Evolutionary conservation across 2,797 vertebrate species (phyloP).

Genomic region (Gallinago solitaria): DNA sequence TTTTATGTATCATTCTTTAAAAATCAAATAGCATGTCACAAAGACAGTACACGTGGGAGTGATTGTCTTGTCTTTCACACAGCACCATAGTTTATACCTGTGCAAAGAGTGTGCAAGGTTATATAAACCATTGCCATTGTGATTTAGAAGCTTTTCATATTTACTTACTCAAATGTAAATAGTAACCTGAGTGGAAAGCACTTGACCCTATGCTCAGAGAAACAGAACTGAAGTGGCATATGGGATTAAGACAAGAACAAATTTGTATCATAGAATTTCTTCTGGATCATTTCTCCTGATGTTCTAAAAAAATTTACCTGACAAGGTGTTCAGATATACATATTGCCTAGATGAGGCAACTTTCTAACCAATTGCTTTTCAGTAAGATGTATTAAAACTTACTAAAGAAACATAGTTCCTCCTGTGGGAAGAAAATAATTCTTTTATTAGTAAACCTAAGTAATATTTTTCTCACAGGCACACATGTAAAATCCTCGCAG

Average conservation of each 20-base stretch:
- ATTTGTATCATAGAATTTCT: slow-evolving; percentile 20
- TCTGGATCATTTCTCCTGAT: not conserved
- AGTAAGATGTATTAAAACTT: slow-evolving; percentile 45
- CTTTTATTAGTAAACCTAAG: slow-evolving; percentile 37
- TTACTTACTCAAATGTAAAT: slow-evolving; percentile 50
- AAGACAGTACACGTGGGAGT: not conserved
- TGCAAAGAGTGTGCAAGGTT: not conserved
- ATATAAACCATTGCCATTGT: not conserved
- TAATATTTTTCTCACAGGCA: slow-evolving; percentile 48
- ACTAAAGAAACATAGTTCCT: slow-evolving; percentile 20
- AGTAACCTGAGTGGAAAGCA: not conserved
- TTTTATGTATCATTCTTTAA: not conserved
- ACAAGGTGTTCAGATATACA: not conserved
- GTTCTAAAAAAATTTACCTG: slow-evolving; percentile 20
- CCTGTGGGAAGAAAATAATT: slow-evolving; percentile 21
- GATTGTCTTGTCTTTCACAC: not conserved
- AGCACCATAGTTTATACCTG: not conserved
- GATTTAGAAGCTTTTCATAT: slow-evolving; percentile 30
- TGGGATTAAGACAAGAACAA: slow-evolving; percentile 39
- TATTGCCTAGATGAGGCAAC: not conserved
- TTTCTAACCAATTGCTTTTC: slow-evolving; percentile 37
- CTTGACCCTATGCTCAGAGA: not conserved
- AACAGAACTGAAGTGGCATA: not conserved
- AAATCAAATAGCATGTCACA: not conserved
- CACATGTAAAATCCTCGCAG: slow-evolving; percentile 15